These are phyloP conservation scores for Zygothrica quintamaculata DNA, from an alignment of 2,888 invertebrate species.

Conservation along the genomic window DNA sequence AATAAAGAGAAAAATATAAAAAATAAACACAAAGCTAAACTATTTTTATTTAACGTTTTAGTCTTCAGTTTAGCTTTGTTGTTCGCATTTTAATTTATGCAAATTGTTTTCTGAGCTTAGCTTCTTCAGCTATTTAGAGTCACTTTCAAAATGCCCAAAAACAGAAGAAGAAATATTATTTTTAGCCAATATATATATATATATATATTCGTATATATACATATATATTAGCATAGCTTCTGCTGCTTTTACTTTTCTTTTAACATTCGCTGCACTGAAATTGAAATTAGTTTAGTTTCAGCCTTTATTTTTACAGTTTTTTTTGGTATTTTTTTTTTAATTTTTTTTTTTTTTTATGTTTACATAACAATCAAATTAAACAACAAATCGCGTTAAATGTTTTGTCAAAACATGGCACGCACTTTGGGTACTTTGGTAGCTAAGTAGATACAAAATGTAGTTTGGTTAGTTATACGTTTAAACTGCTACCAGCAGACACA, in stretches of 20 bases:
- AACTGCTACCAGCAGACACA: too few species aligned
- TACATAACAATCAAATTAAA: slow-evolving; percentile 65
- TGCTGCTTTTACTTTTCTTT: slow-evolving; percentile 73
- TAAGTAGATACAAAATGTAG: too few species aligned
- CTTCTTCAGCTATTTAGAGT: slow-evolving; percentile 39
- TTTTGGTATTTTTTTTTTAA: slow-evolving; percentile 5
- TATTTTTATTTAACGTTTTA: neutral
- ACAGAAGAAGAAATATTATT: too few species aligned
- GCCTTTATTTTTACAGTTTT: slow-evolving; percentile 38
- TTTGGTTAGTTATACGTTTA: too few species aligned
- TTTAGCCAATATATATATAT: slow-evolving; percentile 71
- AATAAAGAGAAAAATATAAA: slow-evolving; percentile 16
- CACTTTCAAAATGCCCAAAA: slow-evolving; percentile 65
- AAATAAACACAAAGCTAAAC: neutral
- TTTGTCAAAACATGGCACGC: slow-evolving; percentile 60
- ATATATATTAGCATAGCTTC: slow-evolving; percentile 61
- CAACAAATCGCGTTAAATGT: slow-evolving; percentile 47
- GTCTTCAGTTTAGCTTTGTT: slow-evolving; percentile 8
- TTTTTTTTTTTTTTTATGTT: slow-evolving; percentile 36
- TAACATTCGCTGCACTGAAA: slow-evolving; percentile 56
- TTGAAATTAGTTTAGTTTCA: slow-evolving; percentile 71
- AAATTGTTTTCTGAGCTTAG: slow-evolving; percentile 54
- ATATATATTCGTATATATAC: too few species aligned
- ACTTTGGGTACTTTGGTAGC: slow-evolving; percentile 26
- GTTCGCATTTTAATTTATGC: slow-evolving; percentile 60